Evolutionary conservation across 2,888 invertebrate genomes (phyloP), one percentile per base, ranked within the genome.

Genomic region (Acleris literana): DNA sequence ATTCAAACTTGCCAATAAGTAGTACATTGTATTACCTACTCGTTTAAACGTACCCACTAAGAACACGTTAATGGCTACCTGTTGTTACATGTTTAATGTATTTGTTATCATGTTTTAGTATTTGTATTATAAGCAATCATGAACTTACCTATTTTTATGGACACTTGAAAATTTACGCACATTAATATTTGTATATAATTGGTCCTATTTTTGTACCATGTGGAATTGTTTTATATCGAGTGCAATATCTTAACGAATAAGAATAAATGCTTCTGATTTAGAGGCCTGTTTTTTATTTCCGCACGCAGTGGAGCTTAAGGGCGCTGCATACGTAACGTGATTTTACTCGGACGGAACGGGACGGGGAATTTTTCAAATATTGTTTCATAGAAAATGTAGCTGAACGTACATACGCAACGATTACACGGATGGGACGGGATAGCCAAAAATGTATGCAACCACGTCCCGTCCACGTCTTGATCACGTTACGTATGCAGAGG

Each of bases 121-220:
- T 56, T 61, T 46, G 44, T 66, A 61, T 52, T 49, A 33, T 43
- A 33, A 43, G n/a, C 43, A 39, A 49, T 64, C 17, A 17, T 25
- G 18, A 59, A 39, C 54, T 22, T 49, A 49, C 43, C 44, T 60
- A 65, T 66, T 61, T 65, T 56, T 63, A 68, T 60, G 54, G 62
- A 5, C 51, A 46, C 48, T 60, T 63, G 39, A 57, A 75, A 74
- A 71, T 74, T 61, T 77, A 85, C 84, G 83, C 84, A 84, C 84
- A 76, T 60, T 39, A 61, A 48, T 75, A 72, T 71, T 52, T 75
- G 76, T 71, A 68, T 64, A 65, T 67, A 61, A 71, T 75, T 70
- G 69, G 65, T 70, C 75, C 70, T 86, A 86, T 85, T 86, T 86
- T 86, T 86, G 70, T 85, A 86, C 73, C 70, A 69, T 73, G 70